Conservation (phyloP, 2,888 invertebrate species). For the Apotomis betuletana region DNA sequence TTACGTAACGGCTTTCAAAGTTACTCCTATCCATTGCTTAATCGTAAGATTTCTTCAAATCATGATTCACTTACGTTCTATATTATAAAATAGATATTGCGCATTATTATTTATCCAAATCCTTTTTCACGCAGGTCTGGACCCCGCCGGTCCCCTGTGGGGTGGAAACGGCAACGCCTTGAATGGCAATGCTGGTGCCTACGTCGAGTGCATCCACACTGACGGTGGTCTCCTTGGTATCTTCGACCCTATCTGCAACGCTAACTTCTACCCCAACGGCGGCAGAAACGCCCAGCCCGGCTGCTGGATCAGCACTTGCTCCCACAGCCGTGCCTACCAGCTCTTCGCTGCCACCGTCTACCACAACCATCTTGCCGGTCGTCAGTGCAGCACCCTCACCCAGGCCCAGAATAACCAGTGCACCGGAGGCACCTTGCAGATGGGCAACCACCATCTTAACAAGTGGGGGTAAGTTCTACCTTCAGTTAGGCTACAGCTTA, state of each 20-base stretch:
- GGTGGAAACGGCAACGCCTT: constrained; percentile 42
- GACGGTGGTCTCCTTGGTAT: constrained; percentile 47
- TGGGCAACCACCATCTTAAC: constrained; percentile 41
- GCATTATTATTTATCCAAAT: neutral
- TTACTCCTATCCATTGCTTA: too few relatives aligned
- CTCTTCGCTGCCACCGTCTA: constrained; percentile 47
- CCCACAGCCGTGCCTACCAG: constrained; percentile 45
- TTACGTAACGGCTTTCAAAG: too few relatives aligned
- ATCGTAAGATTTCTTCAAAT: too few relatives aligned
- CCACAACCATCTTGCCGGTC: constrained; percentile 44
- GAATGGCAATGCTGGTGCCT: constrained; percentile 42
- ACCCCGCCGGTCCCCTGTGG: constrained; percentile 50
- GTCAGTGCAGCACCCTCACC: constrained; percentile 40
- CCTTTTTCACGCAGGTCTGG: constrained; percentile 43
- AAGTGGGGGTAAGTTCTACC: constrained; percentile 41
- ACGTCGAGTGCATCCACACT: constrained; percentile 50
- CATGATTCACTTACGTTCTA: too few relatives aligned
- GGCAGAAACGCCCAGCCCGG: constrained; percentile 48
- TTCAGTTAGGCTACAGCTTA: too few relatives aligned
- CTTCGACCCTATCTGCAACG: constrained; percentile 45
- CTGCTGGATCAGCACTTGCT: constrained; percentile 47
- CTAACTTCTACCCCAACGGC: constrained; percentile 50
- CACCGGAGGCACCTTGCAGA: constrained; percentile 21
- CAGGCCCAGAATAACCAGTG: constrained; percentile 41
- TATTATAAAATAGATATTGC: too few relatives aligned